A percentile compares a stretch with the other conserved stretches of the same genome.
Evolutionary conservation across 2,888 invertebrate genomes (phyloP).

Genomic region (Podabrus alpinus): DNA sequence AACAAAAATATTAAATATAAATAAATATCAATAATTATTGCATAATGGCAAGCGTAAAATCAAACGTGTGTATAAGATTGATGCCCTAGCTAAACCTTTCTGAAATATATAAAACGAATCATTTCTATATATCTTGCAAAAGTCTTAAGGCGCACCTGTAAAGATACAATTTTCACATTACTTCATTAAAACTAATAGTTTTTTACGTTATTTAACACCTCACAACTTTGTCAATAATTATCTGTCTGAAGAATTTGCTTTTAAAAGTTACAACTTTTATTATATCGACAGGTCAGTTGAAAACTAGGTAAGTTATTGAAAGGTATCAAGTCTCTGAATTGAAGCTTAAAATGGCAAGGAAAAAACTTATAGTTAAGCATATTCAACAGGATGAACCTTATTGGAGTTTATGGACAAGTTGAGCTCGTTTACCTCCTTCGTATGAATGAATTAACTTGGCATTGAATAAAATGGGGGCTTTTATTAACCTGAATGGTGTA

Average conservation of each 20-base stretch:
- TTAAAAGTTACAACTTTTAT: neutral
- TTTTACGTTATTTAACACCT: neutral
- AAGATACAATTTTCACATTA: neutral
- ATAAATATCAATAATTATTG: neutral
- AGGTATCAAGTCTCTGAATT: neutral
- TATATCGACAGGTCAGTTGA: neutral
- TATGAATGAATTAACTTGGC: neutral
- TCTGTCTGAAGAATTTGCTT: neutral
- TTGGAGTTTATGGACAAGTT: too few relatives aligned
- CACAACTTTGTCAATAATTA: neutral
- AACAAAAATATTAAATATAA: neutral
- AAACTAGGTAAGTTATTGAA: neutral
- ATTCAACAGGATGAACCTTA: too few relatives aligned
- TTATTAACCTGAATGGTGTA: neutral
- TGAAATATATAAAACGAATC: neutral
- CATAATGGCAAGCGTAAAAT: neutral
- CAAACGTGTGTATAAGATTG: neutral
- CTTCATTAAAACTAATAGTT: neutral
- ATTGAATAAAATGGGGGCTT: neutral
- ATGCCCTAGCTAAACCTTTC: neutral
- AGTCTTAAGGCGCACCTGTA: neutral
- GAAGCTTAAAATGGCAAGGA: neutral
- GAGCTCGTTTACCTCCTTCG: too few relatives aligned
- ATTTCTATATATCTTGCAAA: neutral
- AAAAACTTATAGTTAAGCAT: too few relatives aligned